phyloP scores from a whole-genome alignment of 2,797 vertebrate genomes.

The Enteromius treurensis region DNA sequence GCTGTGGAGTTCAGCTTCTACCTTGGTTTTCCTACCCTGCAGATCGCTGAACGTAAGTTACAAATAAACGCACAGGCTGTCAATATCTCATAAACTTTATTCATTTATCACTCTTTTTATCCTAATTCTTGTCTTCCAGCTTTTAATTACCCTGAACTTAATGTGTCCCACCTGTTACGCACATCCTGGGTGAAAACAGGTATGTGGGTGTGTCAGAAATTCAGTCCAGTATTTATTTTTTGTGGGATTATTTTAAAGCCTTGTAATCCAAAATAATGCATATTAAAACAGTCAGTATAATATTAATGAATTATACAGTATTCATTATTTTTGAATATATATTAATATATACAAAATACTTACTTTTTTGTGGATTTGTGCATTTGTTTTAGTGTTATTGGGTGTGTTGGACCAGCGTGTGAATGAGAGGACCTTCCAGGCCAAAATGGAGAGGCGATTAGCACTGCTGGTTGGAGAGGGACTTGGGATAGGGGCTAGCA shows the following conservation, averaged over 20 bases:
- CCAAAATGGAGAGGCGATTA: slow-evolving; percentile 90
- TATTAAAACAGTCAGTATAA: not conserved
- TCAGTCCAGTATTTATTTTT: not conserved
- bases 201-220: slow-evolving; percentile 57
- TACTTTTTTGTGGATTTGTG: slow-evolving; percentile 16
- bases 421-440: slow-evolving; percentile 87
- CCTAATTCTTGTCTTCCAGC: slow-evolving; percentile 60
- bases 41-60: slow-evolving; percentile 92
- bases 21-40: slow-evolving; percentile 89
- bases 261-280: not conserved
- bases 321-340: too few relatives aligned
- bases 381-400: slow-evolving; percentile 82
- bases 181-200: slow-evolving; percentile 96
- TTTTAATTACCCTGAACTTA: slow-evolving; percentile 92
- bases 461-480: slow-evolving; percentile 90
- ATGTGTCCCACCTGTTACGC: slow-evolving; percentile 87
- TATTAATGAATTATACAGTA: not conserved
- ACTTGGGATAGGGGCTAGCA: slow-evolving; percentile 70
- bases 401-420: slow-evolving; percentile 87
- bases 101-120: not conserved
- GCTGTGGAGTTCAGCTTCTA: slow-evolving; percentile 98
- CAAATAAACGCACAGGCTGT: not conserved
- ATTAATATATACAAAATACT: not conserved
- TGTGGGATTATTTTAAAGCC: not conserved
- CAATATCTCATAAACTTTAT: not conserved